These are phyloP conservation scores for Zootoca vivipara DNA, from an alignment of 2,113 vertebrate genomes.

Conservation along the genomic window DNA sequence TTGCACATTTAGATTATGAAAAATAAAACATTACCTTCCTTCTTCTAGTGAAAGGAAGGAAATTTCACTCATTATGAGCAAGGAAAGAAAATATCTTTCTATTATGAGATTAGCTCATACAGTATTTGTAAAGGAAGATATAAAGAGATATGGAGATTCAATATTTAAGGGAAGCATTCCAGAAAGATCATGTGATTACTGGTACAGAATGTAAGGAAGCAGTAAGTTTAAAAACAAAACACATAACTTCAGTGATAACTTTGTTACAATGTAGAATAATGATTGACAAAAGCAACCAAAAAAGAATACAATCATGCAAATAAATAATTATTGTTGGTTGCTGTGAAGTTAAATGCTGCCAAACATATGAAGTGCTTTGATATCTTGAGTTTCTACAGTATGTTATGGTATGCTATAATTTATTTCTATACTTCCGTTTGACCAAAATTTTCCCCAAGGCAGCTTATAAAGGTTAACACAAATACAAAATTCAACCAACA, in stretches of 20 bases:
- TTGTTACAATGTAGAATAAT: not conserved
- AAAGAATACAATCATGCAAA: not conserved
- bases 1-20: too few species aligned
- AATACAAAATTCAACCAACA: not conserved
- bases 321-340: not conserved
- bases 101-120: not conserved
- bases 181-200: not conserved
- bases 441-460: not conserved
- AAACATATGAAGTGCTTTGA: accelerated
- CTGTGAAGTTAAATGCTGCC: not conserved
- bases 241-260: not conserved
- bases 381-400: not conserved
- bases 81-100: not conserved
- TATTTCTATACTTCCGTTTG: not conserved
- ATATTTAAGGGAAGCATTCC: not conserved
- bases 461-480: not conserved
- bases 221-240: not conserved
- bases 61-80: not conserved
- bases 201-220: not conserved
- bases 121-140: not conserved
- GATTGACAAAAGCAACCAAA: not conserved
- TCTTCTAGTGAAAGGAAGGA: not conserved
- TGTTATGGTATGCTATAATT: not conserved
- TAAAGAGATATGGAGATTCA: not conserved
- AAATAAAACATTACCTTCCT: not conserved